Base-by-base conservation (phyloP, 2,888 invertebrate genomes). In the Melanostoma mellinum region DNA sequence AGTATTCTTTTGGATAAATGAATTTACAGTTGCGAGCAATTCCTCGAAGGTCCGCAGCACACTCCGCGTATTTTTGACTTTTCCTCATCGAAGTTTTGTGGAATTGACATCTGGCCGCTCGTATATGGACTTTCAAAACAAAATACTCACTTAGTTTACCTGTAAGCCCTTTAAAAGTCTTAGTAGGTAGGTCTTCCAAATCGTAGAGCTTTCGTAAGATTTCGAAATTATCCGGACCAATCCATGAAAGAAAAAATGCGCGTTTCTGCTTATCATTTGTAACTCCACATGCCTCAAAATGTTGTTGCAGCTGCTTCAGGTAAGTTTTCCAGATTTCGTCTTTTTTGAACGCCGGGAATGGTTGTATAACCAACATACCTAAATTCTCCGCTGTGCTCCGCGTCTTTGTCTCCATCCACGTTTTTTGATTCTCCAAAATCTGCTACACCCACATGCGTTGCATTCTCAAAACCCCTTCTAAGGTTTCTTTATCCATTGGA, bases 251-350 rank as follows among this genome's bases (percentile, higher is more conserved):
- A 32, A 63, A 65, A 56, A 61, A 63, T 56, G 38, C 35, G 38
- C 42, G 52, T 8, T 63, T 61, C 50, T 33, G 36, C 48, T 30
- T 56, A 9, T 46, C 56, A 4, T 56, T 44, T 56, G 56, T 33
- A 55, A 56, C 56, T 36, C 56, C 58, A 56, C 58, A 56, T 30
- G 56, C 48, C 42, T 63, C 71, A 10, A 61, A 53, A 61, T 77
- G 40, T 32, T 76, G 65, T 42, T 75, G 67, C 52, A 75, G 38
- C 36, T 75, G 60, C 36, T 75, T 74, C n/a, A 74, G 30, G 33
- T 60, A 67, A 0, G 58, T 58, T 35, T 58, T 67, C 74, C 58
- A 75, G 3, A 44, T 74, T 20, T 58, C 50, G 30, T 58, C 52
- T 20, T 67, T 67, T 30, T 30, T 67, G 44, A 65, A 74, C 2